Base-by-base conservation (phyloP, 2,797 vertebrate species). In the Premnoplex brunnescens region DNA sequence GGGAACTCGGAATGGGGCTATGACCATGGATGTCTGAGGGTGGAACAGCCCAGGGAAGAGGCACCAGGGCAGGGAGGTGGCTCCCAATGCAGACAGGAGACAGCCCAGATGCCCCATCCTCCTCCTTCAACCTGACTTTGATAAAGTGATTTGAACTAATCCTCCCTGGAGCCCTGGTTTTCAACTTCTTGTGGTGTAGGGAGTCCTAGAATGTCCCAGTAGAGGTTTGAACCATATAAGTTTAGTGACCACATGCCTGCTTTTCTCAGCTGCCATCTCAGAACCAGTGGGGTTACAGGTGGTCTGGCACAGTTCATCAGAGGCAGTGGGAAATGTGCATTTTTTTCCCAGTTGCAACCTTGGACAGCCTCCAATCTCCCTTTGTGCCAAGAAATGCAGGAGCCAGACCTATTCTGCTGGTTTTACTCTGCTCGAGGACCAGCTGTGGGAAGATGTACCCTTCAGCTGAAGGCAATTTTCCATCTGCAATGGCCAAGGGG, bases 251-350 rank as follows among this genome's bases (percentile, higher is more conserved):
- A 7, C 19, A 32, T 0, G 6, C 32, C 75, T 89, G 71, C n/a
- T 79, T 91, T 91, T 43, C 55, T 82, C 26, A 68, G 71, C 46
- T 85, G 51, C 68, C 48, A 55, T 71, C 73, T 71, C 44, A 67
- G 93, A 80, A 83, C 52, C 52, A 39, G 20, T 14, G 46, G 20
- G 68, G 13, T 37, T 54, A 37, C 60, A 76, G 59, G 66, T 87
- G 32, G 24, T 43, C 55, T n/a, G 16, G 75, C 46, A 49, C 46
- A 75, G 32, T 67, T 89, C 48, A 52, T 34, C 0, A 0, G 37
- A 41, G 51, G 23, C 67, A 82, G 16, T 0, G 0, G 66, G 58
- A 75, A 68, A 39, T 43, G 19, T 13, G 46, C 2, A 12, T 3
- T 27, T 36, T 68, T 39, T 18, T 14, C 9, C 34, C 32, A 18